These are phyloP conservation scores for Germaria angustata DNA, from an alignment of 2,888 invertebrate genomes.

Conservation along the genomic window DNA sequence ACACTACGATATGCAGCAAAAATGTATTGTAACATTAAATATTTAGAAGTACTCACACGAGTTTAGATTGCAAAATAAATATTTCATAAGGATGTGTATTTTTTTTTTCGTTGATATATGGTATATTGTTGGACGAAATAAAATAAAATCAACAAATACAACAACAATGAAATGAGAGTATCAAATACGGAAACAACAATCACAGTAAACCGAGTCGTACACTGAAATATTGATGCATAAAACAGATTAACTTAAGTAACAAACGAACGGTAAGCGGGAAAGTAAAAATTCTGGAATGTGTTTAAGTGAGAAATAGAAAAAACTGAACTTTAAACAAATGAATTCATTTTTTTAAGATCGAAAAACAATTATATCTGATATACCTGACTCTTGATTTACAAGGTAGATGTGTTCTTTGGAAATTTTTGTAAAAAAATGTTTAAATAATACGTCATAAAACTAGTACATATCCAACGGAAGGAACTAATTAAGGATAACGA, in stretches of 20 bases:
- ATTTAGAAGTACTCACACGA: constrained; percentile 80
- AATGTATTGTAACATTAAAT: constrained; percentile 72
- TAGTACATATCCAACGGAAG: too few relatives aligned
- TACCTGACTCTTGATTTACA: too few relatives aligned
- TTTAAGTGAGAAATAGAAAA: constrained; percentile 14
- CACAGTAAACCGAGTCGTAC: constrained; percentile 7
- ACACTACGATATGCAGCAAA: constrained; percentile 16
- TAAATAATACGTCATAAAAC: too few relatives aligned
- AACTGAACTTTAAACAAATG: neutral
- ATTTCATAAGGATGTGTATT: constrained; percentile 72
- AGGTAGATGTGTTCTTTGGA: too few relatives aligned
- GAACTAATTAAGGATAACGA: too few relatives aligned
- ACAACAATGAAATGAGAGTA: constrained; percentile 23
- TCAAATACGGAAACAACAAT: constrained; percentile 14
- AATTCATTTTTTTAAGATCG: neutral
- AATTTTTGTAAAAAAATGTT: too few relatives aligned
- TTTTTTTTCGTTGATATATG: too few relatives aligned
- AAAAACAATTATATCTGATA: too few relatives aligned
- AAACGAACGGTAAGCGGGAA: constrained; percentile 18
- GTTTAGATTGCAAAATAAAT: constrained; percentile 81
- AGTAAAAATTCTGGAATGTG: constrained; percentile 10
- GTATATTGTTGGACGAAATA: constrained; percentile 23
- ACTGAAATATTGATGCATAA: constrained; percentile 56
- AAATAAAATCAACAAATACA: constrained; percentile 30
- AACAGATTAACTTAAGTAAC: constrained; percentile 61